Evolutionary conservation across 2,797 vertebrate species (phyloP).

Genomic region (Dallia pectoralis): DNA sequence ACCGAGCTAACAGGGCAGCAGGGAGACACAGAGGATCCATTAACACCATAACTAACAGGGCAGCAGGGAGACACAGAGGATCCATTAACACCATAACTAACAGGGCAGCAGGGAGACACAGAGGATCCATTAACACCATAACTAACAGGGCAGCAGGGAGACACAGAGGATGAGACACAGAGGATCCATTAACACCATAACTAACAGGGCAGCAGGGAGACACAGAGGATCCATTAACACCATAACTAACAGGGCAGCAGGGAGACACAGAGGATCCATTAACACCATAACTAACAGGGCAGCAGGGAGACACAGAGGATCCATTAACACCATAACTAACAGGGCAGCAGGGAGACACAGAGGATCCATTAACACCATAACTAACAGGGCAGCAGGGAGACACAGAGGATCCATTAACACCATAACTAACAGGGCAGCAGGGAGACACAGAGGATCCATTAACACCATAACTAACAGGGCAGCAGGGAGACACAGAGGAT

Average conservation of each 20-base stretch:
- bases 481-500: background rate
- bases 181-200: slow-evolving; percentile 76
- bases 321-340: slow-evolving; percentile 79
- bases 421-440: slow-evolving; percentile 43
- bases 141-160: slow-evolving; percentile 33
- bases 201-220: slow-evolving; percentile 34
- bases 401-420: slow-evolving; percentile 73
- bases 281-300: slow-evolving; percentile 77
- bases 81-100: slow-evolving; percentile 79
- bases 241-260: slow-evolving; percentile 43
- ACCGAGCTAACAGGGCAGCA: slow-evolving; percentile 63
- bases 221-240: slow-evolving; percentile 73
- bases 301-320: background rate
- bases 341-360: background rate
- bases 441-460: background rate
- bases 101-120: background rate
- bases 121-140: slow-evolving; percentile 75
- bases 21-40: background rate
- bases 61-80: background rate
- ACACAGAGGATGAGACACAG: too few relatives aligned
- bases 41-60: background rate
- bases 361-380: slow-evolving; percentile 75
- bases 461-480: slow-evolving; percentile 77
- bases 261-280: background rate
- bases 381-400: slow-evolving; percentile 34